Evolutionary conservation across 2,797 vertebrate genomes (phyloP).

Genomic region (Sciurus carolinensis): DNA sequence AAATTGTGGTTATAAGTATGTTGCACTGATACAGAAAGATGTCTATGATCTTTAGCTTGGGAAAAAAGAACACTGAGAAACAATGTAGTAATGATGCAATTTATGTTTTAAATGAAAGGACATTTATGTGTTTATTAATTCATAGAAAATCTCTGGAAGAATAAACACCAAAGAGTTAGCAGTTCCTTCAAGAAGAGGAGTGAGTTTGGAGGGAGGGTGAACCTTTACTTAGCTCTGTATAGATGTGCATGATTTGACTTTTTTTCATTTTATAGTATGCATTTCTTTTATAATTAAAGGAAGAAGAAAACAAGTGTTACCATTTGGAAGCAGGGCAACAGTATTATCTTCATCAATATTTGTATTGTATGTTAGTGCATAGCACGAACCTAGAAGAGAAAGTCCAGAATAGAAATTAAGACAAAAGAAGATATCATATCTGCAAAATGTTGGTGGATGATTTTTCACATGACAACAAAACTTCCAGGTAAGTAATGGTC

Average conservation of each 20-base stretch:
- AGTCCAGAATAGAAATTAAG: slow-evolving; percentile 54
- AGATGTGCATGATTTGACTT: not conserved
- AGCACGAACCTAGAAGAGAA: slow-evolving; percentile 91
- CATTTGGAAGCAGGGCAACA: slow-evolving; percentile 92
- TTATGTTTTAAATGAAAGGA: not conserved
- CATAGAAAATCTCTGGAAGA: not conserved
- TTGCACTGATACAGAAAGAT: not conserved
- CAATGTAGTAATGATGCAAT: not conserved
- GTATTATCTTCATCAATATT: slow-evolving; percentile 95
- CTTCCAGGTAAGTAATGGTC: not conserved
- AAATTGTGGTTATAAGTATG: not conserved
- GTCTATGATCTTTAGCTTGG: not conserved
- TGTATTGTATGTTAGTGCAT: slow-evolving; percentile 92
- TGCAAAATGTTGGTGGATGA: not conserved
- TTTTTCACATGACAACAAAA: not conserved
- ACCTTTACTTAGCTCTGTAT: not conserved
- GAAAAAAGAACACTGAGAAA: not conserved
- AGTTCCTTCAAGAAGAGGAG: not conserved
- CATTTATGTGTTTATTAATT: not conserved
- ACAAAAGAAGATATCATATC: not conserved
- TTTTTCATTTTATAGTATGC: not conserved
- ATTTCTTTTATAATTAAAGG: slow-evolving; percentile 23
- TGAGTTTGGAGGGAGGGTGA: not conserved
- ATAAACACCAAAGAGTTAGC: not conserved
- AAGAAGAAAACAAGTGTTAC: slow-evolving; percentile 87